These are phyloP conservation scores for Cepaea nemoralis DNA, from an alignment of 1,140 invertebrate species.

Conservation along the genomic window DNA sequence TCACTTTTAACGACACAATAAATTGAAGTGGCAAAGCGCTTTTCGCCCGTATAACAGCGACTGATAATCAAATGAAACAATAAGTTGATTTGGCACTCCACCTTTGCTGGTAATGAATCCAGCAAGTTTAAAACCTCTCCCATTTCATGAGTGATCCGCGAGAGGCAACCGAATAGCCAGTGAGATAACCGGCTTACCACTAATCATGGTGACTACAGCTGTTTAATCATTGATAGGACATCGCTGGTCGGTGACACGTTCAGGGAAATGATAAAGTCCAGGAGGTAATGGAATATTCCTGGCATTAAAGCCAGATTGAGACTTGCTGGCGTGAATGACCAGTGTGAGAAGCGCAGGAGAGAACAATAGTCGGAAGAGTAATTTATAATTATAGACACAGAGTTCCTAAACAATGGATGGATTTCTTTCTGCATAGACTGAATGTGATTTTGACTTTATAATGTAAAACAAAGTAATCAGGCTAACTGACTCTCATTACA, in stretches of 20 bases:
- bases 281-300: neutral
- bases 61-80: slow-evolving; percentile 9
- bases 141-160: neutral
- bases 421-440: too few species aligned
- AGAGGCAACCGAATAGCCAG: neutral
- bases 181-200: neutral
- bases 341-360: neutral
- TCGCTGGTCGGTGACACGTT: neutral
- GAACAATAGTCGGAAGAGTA: too few species aligned
- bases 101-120: neutral
- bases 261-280: neutral
- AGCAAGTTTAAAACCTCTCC: neutral
- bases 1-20: neutral
- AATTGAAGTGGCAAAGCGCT: neutral
- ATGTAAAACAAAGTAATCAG: too few species aligned
- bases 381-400: too few species aligned
- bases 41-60: neutral
- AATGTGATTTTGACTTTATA: too few species aligned
- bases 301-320: neutral
- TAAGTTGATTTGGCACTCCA: slow-evolving; percentile 3
- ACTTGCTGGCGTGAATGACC: neutral
- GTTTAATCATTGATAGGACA: slow-evolving; percentile 8
- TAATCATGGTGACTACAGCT: neutral
- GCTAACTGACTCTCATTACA: too few species aligned
- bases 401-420: too few species aligned